phyloP scores from a whole-genome alignment of 1,140 invertebrate species.

The Leucophenga varia region DNA sequence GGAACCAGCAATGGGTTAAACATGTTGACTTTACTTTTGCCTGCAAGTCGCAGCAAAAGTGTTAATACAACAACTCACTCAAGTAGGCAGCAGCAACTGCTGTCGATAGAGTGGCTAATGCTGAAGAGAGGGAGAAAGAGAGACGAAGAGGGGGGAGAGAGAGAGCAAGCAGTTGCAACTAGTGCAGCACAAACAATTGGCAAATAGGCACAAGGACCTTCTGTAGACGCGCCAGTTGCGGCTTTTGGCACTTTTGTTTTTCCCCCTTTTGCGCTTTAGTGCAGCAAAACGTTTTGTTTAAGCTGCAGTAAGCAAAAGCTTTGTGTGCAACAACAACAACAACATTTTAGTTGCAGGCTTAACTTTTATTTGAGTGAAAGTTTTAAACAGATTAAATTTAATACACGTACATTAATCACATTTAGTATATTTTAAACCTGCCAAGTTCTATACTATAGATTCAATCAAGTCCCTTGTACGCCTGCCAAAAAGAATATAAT shows the following conservation, averaged over 20 bases:
- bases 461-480: too few species aligned
- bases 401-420: too few species aligned
- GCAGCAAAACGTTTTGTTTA: too few species aligned
- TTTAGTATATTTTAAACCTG: too few species aligned
- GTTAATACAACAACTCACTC: slow-evolving; percentile 29
- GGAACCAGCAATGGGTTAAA: too few species aligned
- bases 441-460: too few species aligned
- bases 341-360: too few species aligned
- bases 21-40: slow-evolving; percentile 2
- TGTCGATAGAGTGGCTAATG: slow-evolving; percentile 5
- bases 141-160: neutral
- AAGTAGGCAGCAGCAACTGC: slow-evolving; percentile 16
- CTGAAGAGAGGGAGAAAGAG: neutral
- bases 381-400: too few species aligned
- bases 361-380: slow-evolving; percentile 16
- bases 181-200: slow-evolving; percentile 42
- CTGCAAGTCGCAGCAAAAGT: slow-evolving; percentile 7
- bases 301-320: slow-evolving; percentile 12
- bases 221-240: slow-evolving; percentile 16
- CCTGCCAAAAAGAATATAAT: slow-evolving; percentile 16
- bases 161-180: slow-evolving; percentile 12
- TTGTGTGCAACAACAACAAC: too few species aligned
- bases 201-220: slow-evolving; percentile 42
- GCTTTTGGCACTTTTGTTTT: slow-evolving; percentile 30
- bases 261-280: slow-evolving; percentile 13